A percentile compares a stretch with the other conserved stretches of the same genome.
These are phyloP conservation scores for Lepus timidus DNA, from an alignment of 2,113 vertebrate genomes.

Conservation along the genomic window DNA sequence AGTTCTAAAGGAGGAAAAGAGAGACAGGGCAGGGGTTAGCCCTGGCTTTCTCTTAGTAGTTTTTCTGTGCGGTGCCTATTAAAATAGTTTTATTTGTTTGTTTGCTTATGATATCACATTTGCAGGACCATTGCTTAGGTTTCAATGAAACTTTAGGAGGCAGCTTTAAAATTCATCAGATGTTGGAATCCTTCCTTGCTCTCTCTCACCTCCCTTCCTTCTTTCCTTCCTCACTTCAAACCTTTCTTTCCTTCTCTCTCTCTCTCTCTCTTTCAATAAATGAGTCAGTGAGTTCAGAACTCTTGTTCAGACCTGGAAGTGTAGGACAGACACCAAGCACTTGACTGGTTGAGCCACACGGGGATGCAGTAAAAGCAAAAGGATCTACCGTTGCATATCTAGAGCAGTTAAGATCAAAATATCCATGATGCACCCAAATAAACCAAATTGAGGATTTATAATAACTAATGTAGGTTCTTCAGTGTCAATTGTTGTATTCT, in stretches of 20 bases:
- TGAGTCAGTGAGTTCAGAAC: background rate
- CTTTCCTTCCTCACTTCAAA: too few species aligned
- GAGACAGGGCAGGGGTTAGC: background rate
- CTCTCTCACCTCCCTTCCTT: too few species aligned
- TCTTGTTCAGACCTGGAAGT: background rate
- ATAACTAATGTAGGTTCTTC: background rate
- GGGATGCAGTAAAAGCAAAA: background rate
- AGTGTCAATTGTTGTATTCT: constrained; percentile 1
- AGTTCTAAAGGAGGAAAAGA: background rate
- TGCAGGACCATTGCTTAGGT: background rate
- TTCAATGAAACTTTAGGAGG: constrained; percentile 40
- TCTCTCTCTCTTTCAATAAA: background rate
- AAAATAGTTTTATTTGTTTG: constrained; percentile 10
- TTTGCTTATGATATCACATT: background rate
- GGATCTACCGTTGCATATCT: background rate
- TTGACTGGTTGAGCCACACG: background rate
- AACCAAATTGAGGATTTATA: background rate
- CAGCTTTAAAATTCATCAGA: constrained; percentile 11
- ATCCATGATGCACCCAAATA: background rate
- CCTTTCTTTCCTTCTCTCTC: background rate
- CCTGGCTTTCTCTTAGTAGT: background rate
- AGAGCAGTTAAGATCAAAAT: constrained; percentile 1
- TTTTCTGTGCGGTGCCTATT: background rate
- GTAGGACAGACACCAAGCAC: background rate
- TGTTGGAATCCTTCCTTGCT: too few species aligned